phyloP scores from a whole-genome alignment of 2,888 invertebrate species.

The Lithosia quadra region DNA sequence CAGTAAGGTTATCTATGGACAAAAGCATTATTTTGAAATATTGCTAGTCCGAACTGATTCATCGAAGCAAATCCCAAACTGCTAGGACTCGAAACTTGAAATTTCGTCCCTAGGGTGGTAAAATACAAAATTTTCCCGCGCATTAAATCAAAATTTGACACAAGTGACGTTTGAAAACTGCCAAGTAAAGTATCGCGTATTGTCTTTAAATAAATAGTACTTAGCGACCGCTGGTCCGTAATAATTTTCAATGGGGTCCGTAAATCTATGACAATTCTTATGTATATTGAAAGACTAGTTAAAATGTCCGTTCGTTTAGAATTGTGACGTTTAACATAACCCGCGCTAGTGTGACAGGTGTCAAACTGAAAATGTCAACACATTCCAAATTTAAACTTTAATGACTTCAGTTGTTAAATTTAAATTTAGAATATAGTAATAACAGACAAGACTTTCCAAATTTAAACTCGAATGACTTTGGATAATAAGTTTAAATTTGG shows the following conservation, averaged over 20 bases:
- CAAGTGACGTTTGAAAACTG: constrained; percentile 38
- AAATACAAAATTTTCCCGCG: too few species aligned
- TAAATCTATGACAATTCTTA: constrained; percentile 24
- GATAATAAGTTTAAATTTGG: too few species aligned
- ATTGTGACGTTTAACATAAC: not conserved
- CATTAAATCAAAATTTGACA: constrained; percentile 25
- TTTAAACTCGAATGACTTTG: not conserved
- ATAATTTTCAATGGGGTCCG: constrained; percentile 32
- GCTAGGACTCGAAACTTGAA: too few species aligned
- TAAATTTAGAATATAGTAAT: too few species aligned
- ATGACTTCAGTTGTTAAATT: not conserved
- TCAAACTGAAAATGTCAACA: not conserved
- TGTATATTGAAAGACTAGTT: constrained; percentile 13
- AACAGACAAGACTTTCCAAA: not conserved
- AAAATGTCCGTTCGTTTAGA: not conserved
- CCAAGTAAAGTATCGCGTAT: constrained; percentile 42
- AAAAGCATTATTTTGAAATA: too few species aligned
- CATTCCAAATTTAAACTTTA: not conserved
- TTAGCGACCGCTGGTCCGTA: constrained; percentile 41
- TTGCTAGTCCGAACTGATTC: too few species aligned
- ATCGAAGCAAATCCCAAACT: too few species aligned
- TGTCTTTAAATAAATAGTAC: constrained; percentile 42
- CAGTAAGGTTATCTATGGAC: not conserved
- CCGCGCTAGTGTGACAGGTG: constrained; percentile 3
- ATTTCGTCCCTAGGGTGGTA: too few species aligned